A percentile compares a stretch with the other conserved stretches of the same genome.
These are phyloP conservation scores for Hirtodrosophila cameraria DNA, from an alignment of 2,888 invertebrate genomes.

Conservation along the genomic window DNA sequence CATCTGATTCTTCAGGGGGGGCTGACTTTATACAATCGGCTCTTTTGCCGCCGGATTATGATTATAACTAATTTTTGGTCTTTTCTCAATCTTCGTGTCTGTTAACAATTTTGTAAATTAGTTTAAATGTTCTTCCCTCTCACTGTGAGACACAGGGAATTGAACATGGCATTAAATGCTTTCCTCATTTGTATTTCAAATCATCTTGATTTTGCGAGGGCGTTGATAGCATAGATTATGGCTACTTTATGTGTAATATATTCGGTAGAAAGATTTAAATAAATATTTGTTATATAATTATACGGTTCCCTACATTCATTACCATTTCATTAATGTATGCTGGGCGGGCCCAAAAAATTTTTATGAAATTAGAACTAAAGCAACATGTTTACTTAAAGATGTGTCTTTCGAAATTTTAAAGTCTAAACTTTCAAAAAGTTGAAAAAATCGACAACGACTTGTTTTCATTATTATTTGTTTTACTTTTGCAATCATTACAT, in stretches of 20 bases:
- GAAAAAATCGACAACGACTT: too few species aligned
- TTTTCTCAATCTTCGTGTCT: conserved; percentile 36
- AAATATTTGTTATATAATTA: conserved; percentile 59
- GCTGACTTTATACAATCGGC: conserved; percentile 37
- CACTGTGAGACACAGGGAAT: conserved; percentile 1
- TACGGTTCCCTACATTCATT: conserved; percentile 27
- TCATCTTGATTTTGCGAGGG: conserved; percentile 40
- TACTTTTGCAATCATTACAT: too few species aligned
- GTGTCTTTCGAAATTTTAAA: neutral
- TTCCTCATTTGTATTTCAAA: conserved; percentile 46
- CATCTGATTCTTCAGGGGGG: conserved; percentile 21
- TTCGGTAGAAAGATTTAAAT: conserved; percentile 41
- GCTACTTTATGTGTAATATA: conserved; percentile 36
- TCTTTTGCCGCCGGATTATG: conserved; percentile 67
- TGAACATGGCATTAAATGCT: conserved; percentile 23
- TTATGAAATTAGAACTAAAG: neutral
- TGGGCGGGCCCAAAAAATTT: conserved; percentile 6
- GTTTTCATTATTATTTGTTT: too few species aligned
- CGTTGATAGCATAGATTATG: conserved; percentile 56
- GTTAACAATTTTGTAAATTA: conserved; percentile 71
- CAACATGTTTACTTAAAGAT: neutral
- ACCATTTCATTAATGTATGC: conserved; percentile 8
- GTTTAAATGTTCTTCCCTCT: conserved; percentile 59
- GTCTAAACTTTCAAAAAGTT: too few species aligned
- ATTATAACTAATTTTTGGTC: conserved; percentile 67